Conservation (phyloP, 35 echinoderm and acorn worm species). For the Ophiothrix spiculata region DNA sequence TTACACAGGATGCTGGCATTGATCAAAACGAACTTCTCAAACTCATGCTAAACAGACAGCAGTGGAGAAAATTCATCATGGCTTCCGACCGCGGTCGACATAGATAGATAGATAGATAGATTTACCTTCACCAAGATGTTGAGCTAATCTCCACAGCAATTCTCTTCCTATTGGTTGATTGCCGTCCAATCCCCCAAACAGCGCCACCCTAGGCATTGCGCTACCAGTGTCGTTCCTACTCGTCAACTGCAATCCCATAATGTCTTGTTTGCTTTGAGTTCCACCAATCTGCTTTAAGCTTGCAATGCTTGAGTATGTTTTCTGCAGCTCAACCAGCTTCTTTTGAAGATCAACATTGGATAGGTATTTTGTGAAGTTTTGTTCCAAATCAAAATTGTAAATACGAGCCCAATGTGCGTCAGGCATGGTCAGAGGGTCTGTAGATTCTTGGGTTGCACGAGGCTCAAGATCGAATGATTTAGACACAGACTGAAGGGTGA, state of each 20-base stretch:
- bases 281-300: conserved; percentile 7
- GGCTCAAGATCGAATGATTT: background rate
- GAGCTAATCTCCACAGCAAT: conserved; percentile 73
- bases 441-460: background rate
- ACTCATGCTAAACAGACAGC: no score
- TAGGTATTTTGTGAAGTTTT: conserved; percentile 56
- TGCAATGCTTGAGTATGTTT: conserved; percentile 1
- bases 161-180: conserved; percentile 78
- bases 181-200: conserved; percentile 82
- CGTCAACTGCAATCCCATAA: conserved; percentile 41
- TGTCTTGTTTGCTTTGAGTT: background rate
- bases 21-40: no score
- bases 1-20: no score
- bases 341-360: conserved; percentile 32
- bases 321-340: conserved; percentile 12
- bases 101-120: background rate
- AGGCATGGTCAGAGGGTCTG: background rate
- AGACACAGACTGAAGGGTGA: conserved; percentile 31
- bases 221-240: background rate
- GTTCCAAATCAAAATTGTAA: conserved; percentile 51
- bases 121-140: conserved; percentile 85
- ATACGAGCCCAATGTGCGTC: conserved; percentile 39
- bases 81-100: no score
- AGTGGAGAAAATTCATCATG: no score
- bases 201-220: conserved; percentile 61